Evolutionary conservation across 64 coral and sea anemone species (phyloP), one percentile per base, ranked within the genome.

Genomic region (Stichodactyla mertensii): DNA sequence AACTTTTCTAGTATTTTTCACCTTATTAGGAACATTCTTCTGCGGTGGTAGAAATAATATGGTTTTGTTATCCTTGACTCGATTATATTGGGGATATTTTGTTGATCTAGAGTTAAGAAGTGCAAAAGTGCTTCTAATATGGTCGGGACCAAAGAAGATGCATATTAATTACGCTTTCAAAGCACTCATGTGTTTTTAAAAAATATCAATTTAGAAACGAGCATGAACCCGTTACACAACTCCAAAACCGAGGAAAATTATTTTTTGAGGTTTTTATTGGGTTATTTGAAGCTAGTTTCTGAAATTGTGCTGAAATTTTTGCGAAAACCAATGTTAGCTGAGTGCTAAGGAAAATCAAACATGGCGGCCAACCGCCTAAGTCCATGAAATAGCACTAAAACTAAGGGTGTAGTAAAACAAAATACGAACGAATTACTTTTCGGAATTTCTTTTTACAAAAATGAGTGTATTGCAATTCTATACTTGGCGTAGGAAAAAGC

Each of bases 181-280:
- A 28, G n/a, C 22, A 74, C 53, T 81, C 78, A 31, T 81, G 78
- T 81, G 78, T 81, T 81, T 81, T 55, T 51, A 81, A 81, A 81
- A 81, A 81, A 54, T 55, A 53, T 81, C 78, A 54, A 81, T 81
- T 53, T 81, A 55, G 15, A 81, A 81, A 55, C 53, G 78, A 81
- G 18, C 78, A 81, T 81, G 78, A 55, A 13, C 36, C 9, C 23
- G 1, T 5, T 28, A 81, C 16, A 19, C 4, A 13, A 53, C 51
- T 55, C 53, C 51, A 81, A 55, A 81, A 81, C 69, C 78, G 78
- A 53, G 78, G 19, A 81, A 19, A 81, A 81, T 12, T 23, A 81
- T 74, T n/a, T 74, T 74, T 53, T 53, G 14, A 81, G 78, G 78
- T 53, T 53, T 53, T 81, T 52, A 81, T 81, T 53, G 15, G 78